Base-by-base conservation (phyloP, 2,113 vertebrate genomes). In the Arvicanthis niloticus region DNA sequence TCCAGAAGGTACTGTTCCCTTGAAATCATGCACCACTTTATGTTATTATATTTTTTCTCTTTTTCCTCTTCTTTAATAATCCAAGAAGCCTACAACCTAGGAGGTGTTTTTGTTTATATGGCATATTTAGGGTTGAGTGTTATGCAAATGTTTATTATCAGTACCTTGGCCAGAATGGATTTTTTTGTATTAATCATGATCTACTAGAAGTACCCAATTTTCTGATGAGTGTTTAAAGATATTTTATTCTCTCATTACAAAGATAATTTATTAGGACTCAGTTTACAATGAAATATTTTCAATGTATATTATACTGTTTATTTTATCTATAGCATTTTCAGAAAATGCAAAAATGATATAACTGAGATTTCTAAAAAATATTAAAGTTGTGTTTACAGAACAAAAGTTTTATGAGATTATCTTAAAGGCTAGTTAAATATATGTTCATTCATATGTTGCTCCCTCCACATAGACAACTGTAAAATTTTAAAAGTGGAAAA, bases 351-450 rank as follows among this genome's bases (percentile, higher is more conserved):
- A 90, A 95, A 37, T 86, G 45, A 81, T 96, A 96, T 92, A 92
- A 97, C 80, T 92, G 67, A 8, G 91, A 85, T 97, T 96, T 75
- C 81, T 93, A 60, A 19, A 76, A 88, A 90, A 82, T 78, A 81
- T 21, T 88, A 88, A 96, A 98, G 91, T 91, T 97, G 42, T 48
- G 77, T 94, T 97, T 97, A 93, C 78, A 97, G 98, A 96, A 78
- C 91, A 94, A 98, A 98, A 98, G 97, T 97, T 98, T 96, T 98
- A 98, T 98, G 98, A 98, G 95, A 91, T 93, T 93, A 96, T 98
- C 98, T 98, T 97, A 98, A 97, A 97, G 96, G 65, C 88, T 98
- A 89, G 95, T 98, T 97, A 98, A 98, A 99, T 98, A 98, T 98
- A 97, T 98, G 98, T 98, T 98, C 94, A 96, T 96, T 93, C 98